Conservation (phyloP, 2,113 vertebrate genomes). For the Oreamnos americanus region DNA sequence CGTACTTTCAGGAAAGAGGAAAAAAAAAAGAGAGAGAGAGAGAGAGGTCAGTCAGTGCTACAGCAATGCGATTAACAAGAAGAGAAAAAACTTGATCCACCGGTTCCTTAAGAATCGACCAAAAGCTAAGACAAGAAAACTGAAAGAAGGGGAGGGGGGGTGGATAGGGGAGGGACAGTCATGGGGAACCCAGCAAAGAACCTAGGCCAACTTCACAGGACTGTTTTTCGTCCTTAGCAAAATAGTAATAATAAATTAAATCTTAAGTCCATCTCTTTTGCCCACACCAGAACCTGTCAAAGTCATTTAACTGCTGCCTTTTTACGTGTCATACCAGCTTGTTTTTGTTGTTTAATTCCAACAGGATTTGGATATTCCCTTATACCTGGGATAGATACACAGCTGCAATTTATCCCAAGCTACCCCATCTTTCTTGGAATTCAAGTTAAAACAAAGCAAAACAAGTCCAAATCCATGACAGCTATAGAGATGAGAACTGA, state of each 20-base stretch:
- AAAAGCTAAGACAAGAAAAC: constrained; percentile 80
- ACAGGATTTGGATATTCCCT: constrained; percentile 38
- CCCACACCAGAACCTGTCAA: constrained; percentile 78
- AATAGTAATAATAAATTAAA: constrained; percentile 30
- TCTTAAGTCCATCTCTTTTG: constrained; percentile 69
- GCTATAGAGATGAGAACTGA: constrained; percentile 61
- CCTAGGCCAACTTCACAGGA: constrained; percentile 80
- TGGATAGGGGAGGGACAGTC: constrained; percentile 41
- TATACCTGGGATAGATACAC: constrained; percentile 36
- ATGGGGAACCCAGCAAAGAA: constrained; percentile 78
- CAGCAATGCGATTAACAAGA: constrained; percentile 86
- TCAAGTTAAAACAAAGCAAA: constrained; percentile 73
- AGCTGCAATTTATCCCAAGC: constrained; percentile 59
- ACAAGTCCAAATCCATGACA: constrained; percentile 65
- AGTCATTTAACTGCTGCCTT: constrained; percentile 76
- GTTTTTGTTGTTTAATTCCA: background rate
- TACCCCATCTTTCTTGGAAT: constrained; percentile 60
- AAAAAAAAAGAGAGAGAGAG: constrained; percentile 41
- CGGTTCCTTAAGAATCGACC: constrained; percentile 92
- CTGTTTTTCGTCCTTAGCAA: constrained; percentile 78
- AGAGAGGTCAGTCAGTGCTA: constrained; percentile 83
- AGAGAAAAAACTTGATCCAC: constrained; percentile 98
- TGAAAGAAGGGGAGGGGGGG: constrained; percentile 62
- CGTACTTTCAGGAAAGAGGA: constrained; percentile 85
- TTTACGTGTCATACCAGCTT: constrained; percentile 52